These are phyloP conservation scores for Condylura cristata DNA, from an alignment of 2,113 vertebrate genomes.

Conservation along the genomic window DNA sequence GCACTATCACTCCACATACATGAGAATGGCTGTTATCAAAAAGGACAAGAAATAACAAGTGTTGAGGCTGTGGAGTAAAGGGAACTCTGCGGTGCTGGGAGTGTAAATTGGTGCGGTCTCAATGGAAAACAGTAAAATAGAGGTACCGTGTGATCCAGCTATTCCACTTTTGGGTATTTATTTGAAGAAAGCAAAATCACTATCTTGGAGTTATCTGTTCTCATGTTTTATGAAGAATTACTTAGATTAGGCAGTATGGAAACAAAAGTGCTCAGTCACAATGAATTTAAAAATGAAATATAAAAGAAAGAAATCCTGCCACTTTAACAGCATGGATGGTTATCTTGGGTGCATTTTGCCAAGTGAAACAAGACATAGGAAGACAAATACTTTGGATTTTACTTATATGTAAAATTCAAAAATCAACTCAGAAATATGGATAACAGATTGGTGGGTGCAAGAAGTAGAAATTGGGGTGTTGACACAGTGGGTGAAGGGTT, in stretches of 20 bases:
- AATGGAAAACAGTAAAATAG: not conserved
- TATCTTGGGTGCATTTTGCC: not conserved
- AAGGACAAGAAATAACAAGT: no score
- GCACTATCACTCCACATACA: no score
- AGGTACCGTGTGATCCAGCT: not conserved
- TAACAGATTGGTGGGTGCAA: not conserved
- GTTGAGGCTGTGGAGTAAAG: not conserved
- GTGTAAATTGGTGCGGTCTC: not conserved
- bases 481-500: not conserved
- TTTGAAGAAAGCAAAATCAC: not conserved
- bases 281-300: not conserved
- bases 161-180: not conserved
- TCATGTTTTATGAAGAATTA: not conserved
- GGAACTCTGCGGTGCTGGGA: not conserved
- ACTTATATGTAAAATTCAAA: not conserved
- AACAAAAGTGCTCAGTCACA: not conserved
- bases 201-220: not conserved
- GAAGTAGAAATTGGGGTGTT: not conserved
- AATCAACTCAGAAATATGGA: not conserved
- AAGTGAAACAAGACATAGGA: not conserved
- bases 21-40: no score
- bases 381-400: not conserved
- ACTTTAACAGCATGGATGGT: not conserved
- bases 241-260: not conserved
- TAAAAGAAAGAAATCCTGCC: not conserved